Evolutionary conservation across 2,113 vertebrate genomes (phyloP).

Genomic region (Tiliqua scincoides): DNA sequence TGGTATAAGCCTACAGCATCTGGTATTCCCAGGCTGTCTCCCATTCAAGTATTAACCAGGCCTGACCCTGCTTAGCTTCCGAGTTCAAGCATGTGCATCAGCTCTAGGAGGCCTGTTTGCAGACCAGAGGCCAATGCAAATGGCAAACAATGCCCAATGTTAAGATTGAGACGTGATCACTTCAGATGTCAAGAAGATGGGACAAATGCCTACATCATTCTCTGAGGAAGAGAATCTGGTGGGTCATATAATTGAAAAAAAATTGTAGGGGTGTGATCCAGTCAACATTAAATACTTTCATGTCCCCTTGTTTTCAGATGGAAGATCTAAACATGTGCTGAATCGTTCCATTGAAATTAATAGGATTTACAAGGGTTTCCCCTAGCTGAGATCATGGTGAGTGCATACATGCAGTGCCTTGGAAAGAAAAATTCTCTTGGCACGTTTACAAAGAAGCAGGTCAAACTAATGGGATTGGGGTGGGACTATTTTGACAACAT

Average conservation of each 20-base stretch:
- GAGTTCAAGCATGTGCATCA: too few relatives aligned
- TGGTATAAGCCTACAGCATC: too few relatives aligned
- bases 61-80: too few relatives aligned
- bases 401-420: neutral
- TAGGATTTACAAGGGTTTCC: neutral
- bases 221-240: neutral
- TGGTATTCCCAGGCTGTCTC: too few relatives aligned
- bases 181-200: too few relatives aligned
- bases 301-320: neutral
- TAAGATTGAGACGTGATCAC: too few relatives aligned
- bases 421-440: neutral
- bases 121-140: too few relatives aligned
- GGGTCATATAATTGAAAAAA: neutral
- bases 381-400: neutral
- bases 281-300: neutral
- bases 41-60: too few relatives aligned
- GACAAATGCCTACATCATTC: neutral
- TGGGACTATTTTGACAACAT: conserved; percentile 4
- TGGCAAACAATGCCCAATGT: too few relatives aligned
- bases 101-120: too few relatives aligned
- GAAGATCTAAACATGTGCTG: neutral
- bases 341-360: neutral
- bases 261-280: neutral
- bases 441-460: neutral
- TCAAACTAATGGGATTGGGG: neutral